Percentiles rank a stretch among this genome's conserved stretches.
Evolutionary conservation across 2,797 vertebrate genomes (phyloP).

Genomic region (Graptemys geographica): DNA sequence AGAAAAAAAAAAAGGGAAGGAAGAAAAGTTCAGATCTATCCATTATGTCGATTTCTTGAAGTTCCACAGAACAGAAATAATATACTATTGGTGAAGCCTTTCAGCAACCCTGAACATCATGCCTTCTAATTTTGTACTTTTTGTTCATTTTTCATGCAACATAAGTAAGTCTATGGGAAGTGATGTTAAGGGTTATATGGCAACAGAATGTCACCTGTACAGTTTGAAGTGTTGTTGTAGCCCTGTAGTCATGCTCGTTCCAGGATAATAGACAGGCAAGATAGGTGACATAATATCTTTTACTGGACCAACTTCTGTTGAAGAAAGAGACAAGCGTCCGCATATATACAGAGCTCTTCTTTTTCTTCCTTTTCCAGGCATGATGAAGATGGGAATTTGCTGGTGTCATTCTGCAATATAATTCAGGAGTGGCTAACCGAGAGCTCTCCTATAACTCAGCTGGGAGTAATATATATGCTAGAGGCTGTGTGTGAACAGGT

Average conservation of each 20-base stretch:
- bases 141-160: conserved; percentile 58
- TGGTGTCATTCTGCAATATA: too few species aligned
- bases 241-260: not conserved
- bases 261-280: not conserved
- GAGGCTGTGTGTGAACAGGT: too few species aligned
- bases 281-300: not conserved
- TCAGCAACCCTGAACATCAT: conserved; percentile 13
- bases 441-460: too few species aligned
- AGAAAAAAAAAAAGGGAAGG: conserved; percentile 63
- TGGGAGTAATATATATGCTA: too few species aligned
- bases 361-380: not conserved
- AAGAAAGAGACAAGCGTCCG: not conserved
- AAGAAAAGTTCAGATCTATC: conserved; percentile 76
- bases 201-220: conserved; percentile 54
- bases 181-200: conserved; percentile 33
- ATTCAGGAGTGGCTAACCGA: too few species aligned
- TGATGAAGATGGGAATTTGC: not conserved
- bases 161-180: conserved; percentile 27
- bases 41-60: conserved; percentile 69
- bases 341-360: not conserved
- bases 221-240: not conserved
- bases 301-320: not conserved
- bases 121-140: conserved; percentile 50
- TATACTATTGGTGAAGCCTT: conserved; percentile 14
- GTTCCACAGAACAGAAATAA: conserved; percentile 64